Conservation (phyloP, 2,113 vertebrate genomes). For the Cervus canadensis region DNA sequence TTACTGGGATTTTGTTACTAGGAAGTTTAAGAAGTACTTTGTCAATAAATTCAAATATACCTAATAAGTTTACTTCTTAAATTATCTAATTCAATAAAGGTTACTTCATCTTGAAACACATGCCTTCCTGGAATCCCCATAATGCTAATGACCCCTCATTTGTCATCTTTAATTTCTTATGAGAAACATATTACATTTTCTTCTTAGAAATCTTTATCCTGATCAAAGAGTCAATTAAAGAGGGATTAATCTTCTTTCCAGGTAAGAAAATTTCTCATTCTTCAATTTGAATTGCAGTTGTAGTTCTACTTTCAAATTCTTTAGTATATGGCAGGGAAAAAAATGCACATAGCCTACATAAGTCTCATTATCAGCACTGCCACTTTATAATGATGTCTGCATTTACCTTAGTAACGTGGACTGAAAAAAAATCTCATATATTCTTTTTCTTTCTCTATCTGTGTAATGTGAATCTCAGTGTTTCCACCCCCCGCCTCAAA, state of each 20-base stretch:
- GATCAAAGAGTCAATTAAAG: constrained; percentile 64
- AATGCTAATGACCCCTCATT: constrained; percentile 34
- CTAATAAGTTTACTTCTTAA: constrained; percentile 42
- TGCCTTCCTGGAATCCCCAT: not conserved
- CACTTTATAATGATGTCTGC: not conserved
- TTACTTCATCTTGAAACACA: constrained; percentile 38
- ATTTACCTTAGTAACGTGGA: constrained; percentile 14
- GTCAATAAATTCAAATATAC: constrained; percentile 41
- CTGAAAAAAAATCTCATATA: constrained; percentile 18
- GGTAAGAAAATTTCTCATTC: constrained; percentile 26
- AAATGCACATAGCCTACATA: not conserved
- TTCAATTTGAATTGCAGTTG: constrained; percentile 18
- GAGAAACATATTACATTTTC: constrained; percentile 39
- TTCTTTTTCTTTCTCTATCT: not conserved
- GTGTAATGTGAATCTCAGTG: constrained; percentile 37
- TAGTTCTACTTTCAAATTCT: constrained; percentile 9
- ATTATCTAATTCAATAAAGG: constrained; percentile 48
- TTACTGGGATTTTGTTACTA: not conserved
- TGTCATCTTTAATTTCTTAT: constrained; percentile 60
- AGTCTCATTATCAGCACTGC: not conserved
- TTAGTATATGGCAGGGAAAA: not conserved
- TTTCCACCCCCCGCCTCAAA: accelerated
- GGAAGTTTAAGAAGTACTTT: constrained; percentile 45
- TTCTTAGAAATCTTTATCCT: constrained; percentile 65
- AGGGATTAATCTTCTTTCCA: constrained; percentile 49